Evolutionary conservation across 1,140 invertebrate species (phyloP), one percentile per base, ranked within the genome.

Genomic region (Tenebrio molitor): DNA sequence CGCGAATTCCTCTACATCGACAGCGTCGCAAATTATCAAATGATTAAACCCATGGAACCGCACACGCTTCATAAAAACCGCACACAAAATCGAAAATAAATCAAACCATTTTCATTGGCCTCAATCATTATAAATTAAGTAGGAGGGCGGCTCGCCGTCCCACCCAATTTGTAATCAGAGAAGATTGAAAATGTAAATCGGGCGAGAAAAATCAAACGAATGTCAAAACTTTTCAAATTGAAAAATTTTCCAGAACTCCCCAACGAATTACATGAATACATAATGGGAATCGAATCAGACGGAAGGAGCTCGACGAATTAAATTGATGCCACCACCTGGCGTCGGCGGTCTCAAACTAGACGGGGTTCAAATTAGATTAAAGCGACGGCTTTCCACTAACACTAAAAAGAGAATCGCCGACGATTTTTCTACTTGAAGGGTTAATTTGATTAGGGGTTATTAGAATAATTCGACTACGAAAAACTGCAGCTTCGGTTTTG

Each of bases 171-270:
- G 63, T 65, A 65, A 41, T 65, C 63, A 65, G 63, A 65, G 63
- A 44, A 65, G 63, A 41, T 65, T 41, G 63, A 65, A 44, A 65
- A 65, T 41, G 41, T 41, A 41, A 25, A 39, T 29, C 46, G 33
- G 33, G 17, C 21, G 50, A 33, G 46, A 46, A 63, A 70, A 70
- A 70, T 70, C 58, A 70, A 70, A 70, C 68, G 68, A 70, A 70
- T 58, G 68, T 70, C 53, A 63, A 70, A 70, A 70, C 50, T 23
- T 70, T 70, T 70, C 44, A 42, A 63, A 70, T 70, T 70, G 68
- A 70, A 70, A 58, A 58, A 33, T 58, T 58, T 58, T 23, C 21
- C 50, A 58, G 19, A 58, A 58, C 50, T 58, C 50, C 25, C 50
- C 23, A 14, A 58, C 50, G 50, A 58, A 58, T 58, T 58, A 58